These are phyloP conservation scores for Philypnodon macrostomus DNA, from an alignment of 2,797 vertebrate species.

Conservation along the genomic window DNA sequence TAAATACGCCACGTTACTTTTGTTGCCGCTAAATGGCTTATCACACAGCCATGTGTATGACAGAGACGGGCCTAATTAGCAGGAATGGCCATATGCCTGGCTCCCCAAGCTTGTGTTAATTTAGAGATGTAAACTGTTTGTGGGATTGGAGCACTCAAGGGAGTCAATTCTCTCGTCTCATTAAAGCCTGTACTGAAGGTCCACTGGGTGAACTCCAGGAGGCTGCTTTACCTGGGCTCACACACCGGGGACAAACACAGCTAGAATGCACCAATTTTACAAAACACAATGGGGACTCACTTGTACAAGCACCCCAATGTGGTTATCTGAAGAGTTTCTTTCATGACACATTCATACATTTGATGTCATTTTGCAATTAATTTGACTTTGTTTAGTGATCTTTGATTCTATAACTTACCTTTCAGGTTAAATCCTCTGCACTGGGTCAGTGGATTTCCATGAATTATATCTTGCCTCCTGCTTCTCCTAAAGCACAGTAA, in stretches of 20 bases:
- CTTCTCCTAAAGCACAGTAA: slow-evolving; percentile 80
- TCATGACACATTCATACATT: too few species aligned
- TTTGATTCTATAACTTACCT: slow-evolving; percentile 80
- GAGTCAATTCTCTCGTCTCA: slow-evolving; percentile 32
- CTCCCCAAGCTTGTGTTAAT: slow-evolving; percentile 44
- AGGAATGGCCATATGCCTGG: slow-evolving; percentile 54
- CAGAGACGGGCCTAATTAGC: slow-evolving; percentile 61
- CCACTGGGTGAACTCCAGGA: slow-evolving; percentile 8
- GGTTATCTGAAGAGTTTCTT: too few species aligned
- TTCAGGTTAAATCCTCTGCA: slow-evolving; percentile 98
- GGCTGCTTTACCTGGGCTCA: not conserved
- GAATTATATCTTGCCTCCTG: slow-evolving; percentile 93
- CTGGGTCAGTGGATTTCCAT: slow-evolving; percentile 95
- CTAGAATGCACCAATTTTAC: too few species aligned
- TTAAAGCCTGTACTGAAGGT: slow-evolving; percentile 21
- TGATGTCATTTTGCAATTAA: too few species aligned
- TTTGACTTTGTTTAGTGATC: too few species aligned
- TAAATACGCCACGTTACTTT: slow-evolving; percentile 22
- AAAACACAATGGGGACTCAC: too few species aligned
- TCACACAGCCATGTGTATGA: slow-evolving; percentile 50
- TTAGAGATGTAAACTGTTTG: slow-evolving; percentile 36
- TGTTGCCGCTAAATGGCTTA: slow-evolving; percentile 30
- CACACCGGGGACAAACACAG: too few species aligned
- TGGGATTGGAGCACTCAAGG: slow-evolving; percentile 24
- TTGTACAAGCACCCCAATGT: too few species aligned